Conservation (phyloP, 1,140 invertebrate species). For the Tetramorium alpestre region DNA sequence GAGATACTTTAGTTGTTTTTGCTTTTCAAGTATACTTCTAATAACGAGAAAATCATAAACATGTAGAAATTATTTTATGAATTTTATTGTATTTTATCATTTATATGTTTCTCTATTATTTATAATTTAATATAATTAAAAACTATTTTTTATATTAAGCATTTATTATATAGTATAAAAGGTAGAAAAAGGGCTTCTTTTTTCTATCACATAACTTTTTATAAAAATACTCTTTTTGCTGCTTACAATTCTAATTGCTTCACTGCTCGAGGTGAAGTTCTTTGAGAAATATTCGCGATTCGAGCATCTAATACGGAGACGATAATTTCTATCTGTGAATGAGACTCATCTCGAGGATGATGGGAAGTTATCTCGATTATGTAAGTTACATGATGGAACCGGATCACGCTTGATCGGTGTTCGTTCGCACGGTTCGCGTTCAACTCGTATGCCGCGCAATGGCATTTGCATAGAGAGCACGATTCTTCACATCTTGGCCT, state of each 20-base stretch:
- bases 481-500: slow-evolving; percentile 73
- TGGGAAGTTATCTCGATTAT: slow-evolving; percentile 54
- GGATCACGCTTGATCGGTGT: slow-evolving; percentile 57
- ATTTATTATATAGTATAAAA: neutral
- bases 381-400: slow-evolving; percentile 63
- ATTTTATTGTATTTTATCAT: neutral
- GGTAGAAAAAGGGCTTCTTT: neutral
- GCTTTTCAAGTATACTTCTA: neutral
- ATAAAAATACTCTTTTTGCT: neutral
- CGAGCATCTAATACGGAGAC: neutral
- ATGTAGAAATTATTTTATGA: neutral
- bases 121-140: neutral
- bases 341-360: neutral
- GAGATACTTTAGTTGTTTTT: neutral
- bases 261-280: neutral
- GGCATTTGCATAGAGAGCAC: slow-evolving; percentile 72
- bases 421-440: neutral
- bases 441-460: slow-evolving; percentile 44
- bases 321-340: slow-evolving; percentile 16
- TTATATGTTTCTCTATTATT: neutral
- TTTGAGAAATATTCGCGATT: neutral
- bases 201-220: neutral
- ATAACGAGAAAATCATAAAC: neutral
- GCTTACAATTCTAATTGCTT: neutral
- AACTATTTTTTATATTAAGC: neutral